Evolutionary conservation across 1,140 invertebrate genomes (phyloP).

Genomic region (Mizuhopecten yessoensis): DNA sequence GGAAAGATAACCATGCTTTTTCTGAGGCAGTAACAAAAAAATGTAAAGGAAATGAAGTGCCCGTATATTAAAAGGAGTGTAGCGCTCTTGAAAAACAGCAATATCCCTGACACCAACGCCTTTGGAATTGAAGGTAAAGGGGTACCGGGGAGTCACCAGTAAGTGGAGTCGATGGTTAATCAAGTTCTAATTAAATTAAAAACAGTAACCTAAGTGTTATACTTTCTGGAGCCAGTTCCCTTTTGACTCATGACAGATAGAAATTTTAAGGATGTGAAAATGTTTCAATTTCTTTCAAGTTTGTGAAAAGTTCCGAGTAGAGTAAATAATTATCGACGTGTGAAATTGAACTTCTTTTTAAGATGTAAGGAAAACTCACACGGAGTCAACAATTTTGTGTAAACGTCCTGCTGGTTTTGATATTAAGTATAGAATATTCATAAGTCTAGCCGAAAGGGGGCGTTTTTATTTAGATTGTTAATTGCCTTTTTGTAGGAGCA

Average conservation of each 20-base stretch:
- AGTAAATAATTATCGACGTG: background rate
- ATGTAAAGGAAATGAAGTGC: slow-evolving; percentile 10
- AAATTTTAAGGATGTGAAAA: slow-evolving; percentile 9
- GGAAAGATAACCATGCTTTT: background rate
- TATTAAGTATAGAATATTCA: too few relatives aligned
- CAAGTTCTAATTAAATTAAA: slow-evolving; percentile 10
- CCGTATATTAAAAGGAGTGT: slow-evolving; percentile 12
- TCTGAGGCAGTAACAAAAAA: background rate
- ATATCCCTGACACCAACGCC: slow-evolving; percentile 21
- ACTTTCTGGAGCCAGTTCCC: background rate
- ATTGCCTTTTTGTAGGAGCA: too few relatives aligned
- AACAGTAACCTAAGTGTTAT: background rate
- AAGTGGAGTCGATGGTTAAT: slow-evolving; percentile 25
- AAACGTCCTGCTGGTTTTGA: background rate
- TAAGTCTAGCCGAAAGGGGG: too few relatives aligned
- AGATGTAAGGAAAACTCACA: background rate
- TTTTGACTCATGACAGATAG: slow-evolving; percentile 4
- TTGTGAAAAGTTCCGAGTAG: background rate
- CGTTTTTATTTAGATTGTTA: too few relatives aligned
- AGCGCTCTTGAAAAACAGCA: slow-evolving; percentile 37
- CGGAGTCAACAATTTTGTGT: background rate
- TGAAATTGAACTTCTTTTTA: background rate
- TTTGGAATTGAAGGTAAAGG: background rate
- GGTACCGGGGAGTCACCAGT: background rate
- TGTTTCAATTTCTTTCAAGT: background rate